These are phyloP conservation scores for Orthosia gracilis DNA, from an alignment of 2,888 invertebrate genomes.

Conservation along the genomic window DNA sequence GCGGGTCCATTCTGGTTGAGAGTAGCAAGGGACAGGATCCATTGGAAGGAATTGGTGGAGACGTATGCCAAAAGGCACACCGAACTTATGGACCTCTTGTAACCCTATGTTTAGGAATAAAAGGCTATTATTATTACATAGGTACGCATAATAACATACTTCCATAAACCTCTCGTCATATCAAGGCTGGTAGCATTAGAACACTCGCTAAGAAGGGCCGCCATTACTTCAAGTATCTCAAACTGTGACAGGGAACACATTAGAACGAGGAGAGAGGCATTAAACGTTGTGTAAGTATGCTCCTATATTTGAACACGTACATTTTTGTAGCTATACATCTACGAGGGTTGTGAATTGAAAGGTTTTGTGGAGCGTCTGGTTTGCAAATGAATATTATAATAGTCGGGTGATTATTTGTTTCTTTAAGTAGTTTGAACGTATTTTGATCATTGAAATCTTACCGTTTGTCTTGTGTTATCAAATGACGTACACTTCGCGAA, in stretches of 20 bases:
- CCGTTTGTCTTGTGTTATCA: no score
- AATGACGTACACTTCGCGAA: no score
- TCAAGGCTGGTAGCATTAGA: constrained; percentile 21
- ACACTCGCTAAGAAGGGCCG: constrained; percentile 14
- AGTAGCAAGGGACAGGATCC: no score
- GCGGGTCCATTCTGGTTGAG: no score
- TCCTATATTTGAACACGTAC: constrained; percentile 21
- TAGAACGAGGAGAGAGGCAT: constrained; percentile 31
- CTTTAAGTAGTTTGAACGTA: background rate
- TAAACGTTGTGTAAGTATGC: constrained; percentile 29
- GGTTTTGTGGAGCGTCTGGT: background rate
- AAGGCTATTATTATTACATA: no score
- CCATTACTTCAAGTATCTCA: constrained; percentile 44
- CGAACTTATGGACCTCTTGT: no score
- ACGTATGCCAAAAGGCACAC: no score
- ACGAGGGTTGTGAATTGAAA: background rate
- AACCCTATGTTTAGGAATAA: no score
- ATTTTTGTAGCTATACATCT: constrained; percentile 16
- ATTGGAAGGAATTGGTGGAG: no score
- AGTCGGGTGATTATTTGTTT: background rate
- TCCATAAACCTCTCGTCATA: constrained; percentile 7
- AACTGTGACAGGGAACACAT: constrained; percentile 45
- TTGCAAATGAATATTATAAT: constrained; percentile 1
- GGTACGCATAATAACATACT: constrained; percentile 4
- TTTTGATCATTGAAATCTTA: background rate